Conservation (phyloP, 2,797 vertebrate species). For the Hypotaenidia okinawae region DNA sequence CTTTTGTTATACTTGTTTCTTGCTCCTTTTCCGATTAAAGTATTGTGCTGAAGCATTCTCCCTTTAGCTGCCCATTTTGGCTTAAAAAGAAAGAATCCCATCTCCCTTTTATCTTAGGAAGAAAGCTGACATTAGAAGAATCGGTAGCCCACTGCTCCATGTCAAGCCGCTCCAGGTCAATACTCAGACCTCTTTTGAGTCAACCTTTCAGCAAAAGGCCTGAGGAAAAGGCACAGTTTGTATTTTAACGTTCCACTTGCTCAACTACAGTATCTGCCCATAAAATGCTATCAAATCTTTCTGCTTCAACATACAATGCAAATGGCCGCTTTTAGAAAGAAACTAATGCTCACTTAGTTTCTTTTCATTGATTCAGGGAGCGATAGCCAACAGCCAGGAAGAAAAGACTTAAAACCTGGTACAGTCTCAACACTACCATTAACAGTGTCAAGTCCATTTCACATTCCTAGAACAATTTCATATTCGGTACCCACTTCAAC, state of each 20-base stretch:
- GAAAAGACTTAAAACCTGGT: background rate
- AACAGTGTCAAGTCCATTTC: background rate
- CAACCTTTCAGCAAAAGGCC: background rate
- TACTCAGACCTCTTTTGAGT: background rate
- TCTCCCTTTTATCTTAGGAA: slow-evolving; percentile 3
- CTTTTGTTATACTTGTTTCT: slow-evolving; percentile 28
- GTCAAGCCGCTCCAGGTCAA: slow-evolving; percentile 44
- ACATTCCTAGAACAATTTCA: background rate
- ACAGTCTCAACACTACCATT: background rate
- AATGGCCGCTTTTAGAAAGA: slow-evolving; percentile 3
- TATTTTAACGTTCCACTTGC: slow-evolving; percentile 13
- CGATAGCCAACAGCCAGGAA: background rate
- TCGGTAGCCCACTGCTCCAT: background rate
- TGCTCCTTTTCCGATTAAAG: slow-evolving; percentile 29
- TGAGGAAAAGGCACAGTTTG: background rate
- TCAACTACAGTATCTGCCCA: background rate
- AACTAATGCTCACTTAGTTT: background rate
- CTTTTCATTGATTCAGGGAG: background rate
- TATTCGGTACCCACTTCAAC: background rate
- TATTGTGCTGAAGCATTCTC: slow-evolving; percentile 3
- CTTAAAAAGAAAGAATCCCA: background rate
- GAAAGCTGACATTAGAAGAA: slow-evolving; percentile 33
- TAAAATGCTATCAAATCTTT: background rate
- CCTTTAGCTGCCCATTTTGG: slow-evolving; percentile 9
- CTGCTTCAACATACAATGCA: background rate